Evolutionary conservation across 2,888 invertebrate genomes (phyloP).

Genomic region (Podotricha telesiphe): DNA sequence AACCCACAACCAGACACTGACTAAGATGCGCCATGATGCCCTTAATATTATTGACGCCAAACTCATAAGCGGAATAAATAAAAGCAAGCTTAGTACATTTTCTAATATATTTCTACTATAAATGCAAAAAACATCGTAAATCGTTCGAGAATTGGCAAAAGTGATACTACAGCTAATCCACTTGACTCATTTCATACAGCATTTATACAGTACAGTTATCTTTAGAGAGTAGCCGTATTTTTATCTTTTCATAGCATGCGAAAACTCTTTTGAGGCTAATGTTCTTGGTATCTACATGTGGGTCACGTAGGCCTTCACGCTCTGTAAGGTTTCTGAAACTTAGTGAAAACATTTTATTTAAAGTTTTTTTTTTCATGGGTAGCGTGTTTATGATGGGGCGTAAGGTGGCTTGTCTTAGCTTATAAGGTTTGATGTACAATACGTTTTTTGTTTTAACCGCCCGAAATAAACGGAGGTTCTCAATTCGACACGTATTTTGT

Average conservation of each 20-base stretch:
- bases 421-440: slow-evolving; percentile 7
- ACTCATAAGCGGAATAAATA: too few relatives aligned
- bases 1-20: too few relatives aligned
- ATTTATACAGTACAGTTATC: slow-evolving; percentile 12
- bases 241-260: slow-evolving; percentile 30
- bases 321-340: slow-evolving; percentile 30
- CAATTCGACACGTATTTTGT: too few relatives aligned
- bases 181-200: slow-evolving; percentile 19
- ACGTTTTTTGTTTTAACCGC: too few relatives aligned
- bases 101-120: not conserved
- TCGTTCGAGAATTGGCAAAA: slow-evolving; percentile 25
- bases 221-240: slow-evolving; percentile 27
- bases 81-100: too few relatives aligned
- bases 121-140: slow-evolving; percentile 1
- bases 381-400: slow-evolving; percentile 24
- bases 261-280: slow-evolving; percentile 32
- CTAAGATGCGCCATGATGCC: too few relatives aligned
- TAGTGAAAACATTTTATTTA: slow-evolving; percentile 33
- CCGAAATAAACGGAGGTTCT: too few relatives aligned
- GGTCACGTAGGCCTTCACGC: slow-evolving; percentile 36
- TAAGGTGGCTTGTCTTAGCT: slow-evolving; percentile 11
- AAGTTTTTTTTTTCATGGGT: slow-evolving; percentile 25
- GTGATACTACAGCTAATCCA: slow-evolving; percentile 2
- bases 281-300: slow-evolving; percentile 29
- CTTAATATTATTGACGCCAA: too few relatives aligned